Percentiles rank a stretch among this genome's conserved stretches.
These are phyloP conservation scores for Trachemys scripta DNA, from an alignment of 2,113 vertebrate species.

Conservation along the genomic window DNA sequence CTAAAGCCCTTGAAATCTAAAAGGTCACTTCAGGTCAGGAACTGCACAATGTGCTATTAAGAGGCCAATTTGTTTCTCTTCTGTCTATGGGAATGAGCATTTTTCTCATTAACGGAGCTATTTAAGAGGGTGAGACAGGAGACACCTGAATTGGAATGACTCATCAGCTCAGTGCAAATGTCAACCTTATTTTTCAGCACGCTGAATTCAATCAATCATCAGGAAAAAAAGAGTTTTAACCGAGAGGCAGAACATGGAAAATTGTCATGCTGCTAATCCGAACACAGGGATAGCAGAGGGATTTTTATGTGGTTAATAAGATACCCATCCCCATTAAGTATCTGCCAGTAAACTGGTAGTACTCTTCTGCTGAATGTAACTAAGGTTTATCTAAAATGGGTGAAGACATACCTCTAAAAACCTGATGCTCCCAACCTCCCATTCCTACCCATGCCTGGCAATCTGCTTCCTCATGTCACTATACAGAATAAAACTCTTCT, in stretches of 20 bases:
- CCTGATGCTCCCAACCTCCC: neutral
- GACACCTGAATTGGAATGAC: slow-evolving; percentile 3
- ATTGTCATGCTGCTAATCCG: neutral
- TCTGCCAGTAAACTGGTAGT: neutral
- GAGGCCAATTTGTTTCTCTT: neutral
- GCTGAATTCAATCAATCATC: neutral
- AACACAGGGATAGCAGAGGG: neutral
- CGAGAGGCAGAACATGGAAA: slow-evolving; percentile 10
- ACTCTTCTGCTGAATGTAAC: neutral
- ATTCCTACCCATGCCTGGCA: neutral
- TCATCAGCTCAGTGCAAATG: neutral
- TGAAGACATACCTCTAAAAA: neutral
- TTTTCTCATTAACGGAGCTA: neutral
- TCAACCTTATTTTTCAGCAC: neutral
- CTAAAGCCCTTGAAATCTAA: slow-evolving; percentile 7
- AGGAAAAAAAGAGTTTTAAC: neutral
- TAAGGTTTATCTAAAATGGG: neutral
- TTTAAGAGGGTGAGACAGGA: slow-evolving; percentile 2
- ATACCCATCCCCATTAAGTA: neutral
- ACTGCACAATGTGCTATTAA: neutral
- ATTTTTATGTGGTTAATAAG: neutral
- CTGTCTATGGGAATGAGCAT: neutral
- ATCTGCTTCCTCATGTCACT: neutral
- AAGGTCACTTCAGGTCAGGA: slow-evolving; percentile 45
- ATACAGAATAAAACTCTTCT: neutral